phyloP scores from a whole-genome alignment of 2,113 vertebrate genomes.

The Oceanites oceanicus region DNA sequence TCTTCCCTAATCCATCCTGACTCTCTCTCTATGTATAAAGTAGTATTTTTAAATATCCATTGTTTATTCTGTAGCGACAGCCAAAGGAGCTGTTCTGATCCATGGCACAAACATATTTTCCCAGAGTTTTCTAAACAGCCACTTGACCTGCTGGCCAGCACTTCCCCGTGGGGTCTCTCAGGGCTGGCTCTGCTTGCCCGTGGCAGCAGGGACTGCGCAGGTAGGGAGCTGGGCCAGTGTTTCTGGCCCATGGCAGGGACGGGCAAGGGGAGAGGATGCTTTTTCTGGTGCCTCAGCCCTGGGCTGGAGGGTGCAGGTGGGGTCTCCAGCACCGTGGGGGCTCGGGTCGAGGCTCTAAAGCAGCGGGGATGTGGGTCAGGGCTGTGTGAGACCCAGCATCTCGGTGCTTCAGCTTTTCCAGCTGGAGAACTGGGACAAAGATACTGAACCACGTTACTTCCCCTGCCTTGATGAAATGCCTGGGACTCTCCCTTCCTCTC shows the following conservation, averaged over 20 bases:
- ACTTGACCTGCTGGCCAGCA: not conserved
- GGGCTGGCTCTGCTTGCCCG: not conserved
- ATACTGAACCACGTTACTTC: not conserved
- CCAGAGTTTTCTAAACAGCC: constrained; percentile 16
- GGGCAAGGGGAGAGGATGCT: not conserved
- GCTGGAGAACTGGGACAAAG: constrained; percentile 27
- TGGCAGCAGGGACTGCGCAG: not conserved
- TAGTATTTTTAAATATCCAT: constrained; percentile 1
- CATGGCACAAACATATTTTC: not conserved
- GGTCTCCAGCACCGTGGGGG: rapidly evolving
- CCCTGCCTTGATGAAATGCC: not conserved
- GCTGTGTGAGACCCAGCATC: not conserved
- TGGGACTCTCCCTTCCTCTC: constrained; percentile 5
- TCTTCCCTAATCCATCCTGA: not conserved
- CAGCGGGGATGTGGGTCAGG: not conserved
- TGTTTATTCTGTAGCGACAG: not conserved
- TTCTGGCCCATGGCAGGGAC: not conserved
- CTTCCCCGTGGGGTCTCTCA: not conserved
- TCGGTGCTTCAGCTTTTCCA: not conserved
- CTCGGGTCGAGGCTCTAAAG: rapidly evolving
- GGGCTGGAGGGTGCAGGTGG: not conserved
- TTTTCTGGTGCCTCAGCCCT: not conserved
- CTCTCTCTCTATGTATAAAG: not conserved
- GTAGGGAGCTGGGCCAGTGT: rapidly evolving
- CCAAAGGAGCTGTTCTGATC: not conserved